Conservation (phyloP, 2,113 vertebrate genomes). For the Nothocercus julius region DNA sequence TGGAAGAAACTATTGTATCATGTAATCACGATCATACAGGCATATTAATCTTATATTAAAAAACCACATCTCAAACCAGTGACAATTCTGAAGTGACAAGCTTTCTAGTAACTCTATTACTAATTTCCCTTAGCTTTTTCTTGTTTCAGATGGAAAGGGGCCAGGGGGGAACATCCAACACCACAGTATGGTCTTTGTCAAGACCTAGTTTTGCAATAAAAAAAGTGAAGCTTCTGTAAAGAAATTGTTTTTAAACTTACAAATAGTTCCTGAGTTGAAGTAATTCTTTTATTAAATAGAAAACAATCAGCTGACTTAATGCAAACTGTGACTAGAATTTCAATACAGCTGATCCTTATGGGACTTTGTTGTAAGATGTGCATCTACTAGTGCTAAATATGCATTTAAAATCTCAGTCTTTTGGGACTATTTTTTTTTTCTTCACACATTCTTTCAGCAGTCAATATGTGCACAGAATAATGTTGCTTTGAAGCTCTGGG, state of each 20-base stretch:
- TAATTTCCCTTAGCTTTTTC: neutral
- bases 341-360: neutral
- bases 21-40: neutral
- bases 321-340: conserved; percentile 59
- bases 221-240: conserved; percentile 14
- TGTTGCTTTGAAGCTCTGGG: neutral
- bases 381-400: neutral
- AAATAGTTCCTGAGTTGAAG: conserved; percentile 42
- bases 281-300: conserved; percentile 55
- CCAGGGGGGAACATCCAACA: neutral
- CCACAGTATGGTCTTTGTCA: neutral
- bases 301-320: conserved; percentile 45
- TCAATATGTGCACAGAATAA: neutral
- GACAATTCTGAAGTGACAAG: neutral
- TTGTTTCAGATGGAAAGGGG: neutral
- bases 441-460: neutral
- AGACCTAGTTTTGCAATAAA: neutral
- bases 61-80: neutral
- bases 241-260: conserved; percentile 16
- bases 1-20: neutral
- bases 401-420: neutral
- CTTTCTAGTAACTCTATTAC: neutral
- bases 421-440: neutral
- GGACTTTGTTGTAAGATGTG: neutral
- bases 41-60: neutral